Evolutionary conservation across 2,888 invertebrate species (phyloP).

Genomic region (Melolontha melolontha): DNA sequence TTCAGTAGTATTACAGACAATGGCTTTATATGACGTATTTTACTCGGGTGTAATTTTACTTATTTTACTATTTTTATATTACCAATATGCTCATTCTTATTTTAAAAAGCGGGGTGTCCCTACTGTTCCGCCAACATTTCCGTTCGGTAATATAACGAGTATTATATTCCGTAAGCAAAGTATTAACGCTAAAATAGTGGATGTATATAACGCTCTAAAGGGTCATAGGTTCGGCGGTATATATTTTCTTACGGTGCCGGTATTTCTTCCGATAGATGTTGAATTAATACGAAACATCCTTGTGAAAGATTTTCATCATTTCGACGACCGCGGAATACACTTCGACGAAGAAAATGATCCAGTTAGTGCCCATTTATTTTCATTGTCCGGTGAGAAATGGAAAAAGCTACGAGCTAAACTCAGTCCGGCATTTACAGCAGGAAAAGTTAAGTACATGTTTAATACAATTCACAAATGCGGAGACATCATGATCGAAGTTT

Average conservation of each 20-base stretch:
- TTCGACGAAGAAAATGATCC: conserved; percentile 70
- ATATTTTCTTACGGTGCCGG: conserved; percentile 73
- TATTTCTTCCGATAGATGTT: conserved; percentile 73
- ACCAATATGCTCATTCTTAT: conserved; percentile 66
- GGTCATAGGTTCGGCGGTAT: conserved; percentile 68
- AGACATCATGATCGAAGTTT: conserved; percentile 65
- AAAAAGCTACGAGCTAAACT: conserved; percentile 71
- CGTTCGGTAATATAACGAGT: conserved; percentile 73
- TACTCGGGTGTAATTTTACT: not conserved
- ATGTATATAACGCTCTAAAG: conserved; percentile 70
- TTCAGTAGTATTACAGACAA: conserved; percentile 24
- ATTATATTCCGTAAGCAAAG: conserved; percentile 70
- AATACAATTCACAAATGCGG: conserved; percentile 69
- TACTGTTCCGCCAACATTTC: conserved; percentile 70
- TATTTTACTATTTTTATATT: conserved; percentile 23
- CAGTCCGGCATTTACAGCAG: conserved; percentile 74
- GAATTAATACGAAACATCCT: conserved; percentile 72
- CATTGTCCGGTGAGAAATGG: conserved; percentile 70
- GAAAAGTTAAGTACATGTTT: conserved; percentile 74
- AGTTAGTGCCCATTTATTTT: conserved; percentile 70
- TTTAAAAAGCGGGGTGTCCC: conserved; percentile 72
- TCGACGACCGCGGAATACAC: conserved; percentile 74
- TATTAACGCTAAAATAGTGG: conserved; percentile 72
- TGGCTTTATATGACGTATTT: conserved; percentile 20
- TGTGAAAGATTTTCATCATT: conserved; percentile 73